These are phyloP conservation scores for Phaonia tiefii DNA, from an alignment of 2,888 invertebrate genomes.

Conservation along the genomic window DNA sequence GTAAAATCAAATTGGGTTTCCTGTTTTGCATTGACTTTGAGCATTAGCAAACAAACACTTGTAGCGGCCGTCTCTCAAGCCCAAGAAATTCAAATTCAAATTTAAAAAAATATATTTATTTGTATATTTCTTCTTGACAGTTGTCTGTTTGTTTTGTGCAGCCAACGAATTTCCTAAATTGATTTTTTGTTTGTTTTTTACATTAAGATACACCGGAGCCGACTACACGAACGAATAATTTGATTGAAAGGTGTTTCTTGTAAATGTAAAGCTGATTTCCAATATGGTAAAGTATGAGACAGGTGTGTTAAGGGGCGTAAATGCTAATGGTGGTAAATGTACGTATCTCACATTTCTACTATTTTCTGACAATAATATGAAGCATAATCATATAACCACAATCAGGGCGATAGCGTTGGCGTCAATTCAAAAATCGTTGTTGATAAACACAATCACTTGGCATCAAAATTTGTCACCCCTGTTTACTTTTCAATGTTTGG, in stretches of 20 bases:
- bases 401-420: too few species aligned
- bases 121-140: background rate
- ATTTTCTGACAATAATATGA: too few species aligned
- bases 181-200: background rate
- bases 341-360: too few species aligned
- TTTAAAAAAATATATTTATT: background rate
- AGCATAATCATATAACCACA: too few species aligned
- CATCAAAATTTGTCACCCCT: too few species aligned
- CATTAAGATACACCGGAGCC: background rate
- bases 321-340: too few species aligned
- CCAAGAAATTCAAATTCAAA: conserved; percentile 3
- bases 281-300: background rate
- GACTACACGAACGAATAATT: background rate
- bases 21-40: too few species aligned
- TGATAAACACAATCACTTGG: too few species aligned
- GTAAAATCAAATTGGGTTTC: too few species aligned
- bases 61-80: conserved; percentile 1
- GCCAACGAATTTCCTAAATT: conserved; percentile 14
- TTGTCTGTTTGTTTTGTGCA: background rate
- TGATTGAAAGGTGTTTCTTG: conserved; percentile 2
- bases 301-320: too few species aligned
- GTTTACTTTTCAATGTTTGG: too few species aligned
- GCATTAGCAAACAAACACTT: background rate
- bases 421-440: too few species aligned
- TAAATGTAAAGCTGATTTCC: background rate